Conservation (phyloP, 2,797 vertebrate genomes). For the Eptatretus atami region DNA sequence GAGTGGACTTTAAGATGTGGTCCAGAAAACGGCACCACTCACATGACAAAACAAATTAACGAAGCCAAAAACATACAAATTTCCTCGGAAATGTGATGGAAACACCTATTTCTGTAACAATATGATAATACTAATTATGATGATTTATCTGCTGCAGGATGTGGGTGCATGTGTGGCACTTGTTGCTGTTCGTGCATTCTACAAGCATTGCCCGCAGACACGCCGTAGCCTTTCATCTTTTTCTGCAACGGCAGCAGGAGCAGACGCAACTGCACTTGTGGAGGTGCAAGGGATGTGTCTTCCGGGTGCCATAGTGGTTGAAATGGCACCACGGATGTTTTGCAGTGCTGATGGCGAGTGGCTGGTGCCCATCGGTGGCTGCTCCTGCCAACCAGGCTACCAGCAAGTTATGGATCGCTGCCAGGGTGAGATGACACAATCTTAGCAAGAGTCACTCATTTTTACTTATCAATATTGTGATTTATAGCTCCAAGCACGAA, state of each 20-base stretch:
- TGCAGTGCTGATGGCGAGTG: constrained; percentile 91
- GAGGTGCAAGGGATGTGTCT: constrained; percentile 83
- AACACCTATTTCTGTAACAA: too few relatives aligned
- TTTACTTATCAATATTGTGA: too few relatives aligned
- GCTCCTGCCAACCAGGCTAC: constrained; percentile 63
- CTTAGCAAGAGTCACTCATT: too few relatives aligned
- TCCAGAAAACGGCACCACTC: too few relatives aligned
- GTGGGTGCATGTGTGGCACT: constrained; percentile 80
- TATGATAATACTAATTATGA: too few relatives aligned
- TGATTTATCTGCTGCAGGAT: constrained; percentile 13
- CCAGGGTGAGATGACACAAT: too few relatives aligned
- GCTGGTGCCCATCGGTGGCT: constrained; percentile 94
- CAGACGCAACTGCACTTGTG: constrained; percentile 72
- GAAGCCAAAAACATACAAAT: too few relatives aligned
- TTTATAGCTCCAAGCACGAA: too few relatives aligned
- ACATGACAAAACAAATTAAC: too few relatives aligned
- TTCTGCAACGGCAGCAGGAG: constrained; percentile 68
- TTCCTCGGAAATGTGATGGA: too few relatives aligned
- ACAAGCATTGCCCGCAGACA: constrained; percentile 64
- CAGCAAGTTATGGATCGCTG: constrained; percentile 21
- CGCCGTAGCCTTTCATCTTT: constrained; percentile 77
- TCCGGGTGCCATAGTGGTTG: constrained; percentile 88
- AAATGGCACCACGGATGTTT: constrained; percentile 81
- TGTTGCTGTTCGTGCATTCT: constrained; percentile 72
- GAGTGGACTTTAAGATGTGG: too few relatives aligned